A percentile compares a stretch with the other conserved stretches of the same genome.
These are phyloP conservation scores for Lophius americanus DNA, from an alignment of 2,797 vertebrate species.

Conservation along the genomic window DNA sequence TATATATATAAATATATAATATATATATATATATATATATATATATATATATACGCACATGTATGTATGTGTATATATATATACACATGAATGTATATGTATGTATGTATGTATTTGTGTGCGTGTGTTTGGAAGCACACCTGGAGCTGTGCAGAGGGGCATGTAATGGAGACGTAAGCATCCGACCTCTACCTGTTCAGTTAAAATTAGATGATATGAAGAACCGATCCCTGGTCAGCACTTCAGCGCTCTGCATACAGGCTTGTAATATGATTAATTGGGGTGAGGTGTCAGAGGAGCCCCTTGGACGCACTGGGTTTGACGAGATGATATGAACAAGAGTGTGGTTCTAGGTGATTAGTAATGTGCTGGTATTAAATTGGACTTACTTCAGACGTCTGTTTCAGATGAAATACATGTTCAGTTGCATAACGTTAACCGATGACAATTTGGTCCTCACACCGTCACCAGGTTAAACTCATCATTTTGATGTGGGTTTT, in stretches of 20 bases:
- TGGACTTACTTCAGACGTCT: too few relatives aligned
- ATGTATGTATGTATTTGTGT: conserved; percentile 13
- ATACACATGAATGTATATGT: too few relatives aligned
- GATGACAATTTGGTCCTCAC: too few relatives aligned
- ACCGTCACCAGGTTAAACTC: too few relatives aligned
- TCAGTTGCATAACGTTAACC: too few relatives aligned
- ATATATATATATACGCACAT: not conserved
- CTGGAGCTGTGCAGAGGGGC: conserved; percentile 57
- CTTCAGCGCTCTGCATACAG: not conserved
- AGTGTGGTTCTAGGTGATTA: not conserved
- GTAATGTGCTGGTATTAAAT: too few relatives aligned
- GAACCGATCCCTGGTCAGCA: conserved; percentile 48
- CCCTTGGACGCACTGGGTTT: conserved; percentile 6
- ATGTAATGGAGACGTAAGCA: conserved; percentile 66
- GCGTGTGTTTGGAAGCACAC: conserved; percentile 10
- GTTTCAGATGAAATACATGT: too few relatives aligned
- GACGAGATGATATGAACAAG: conserved; percentile 25
- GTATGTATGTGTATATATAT: not conserved
- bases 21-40: not conserved
- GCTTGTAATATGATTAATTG: not conserved
- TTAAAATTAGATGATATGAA: conserved; percentile 51
- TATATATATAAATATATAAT: not conserved
- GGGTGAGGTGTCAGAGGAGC: not conserved
- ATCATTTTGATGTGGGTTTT: too few relatives aligned
- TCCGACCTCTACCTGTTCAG: conserved; percentile 35